Percentiles rank a stretch among this genome's conserved stretches.
Evolutionary conservation across 2,888 invertebrate genomes (phyloP).

Genomic region (Sericinus montela): DNA sequence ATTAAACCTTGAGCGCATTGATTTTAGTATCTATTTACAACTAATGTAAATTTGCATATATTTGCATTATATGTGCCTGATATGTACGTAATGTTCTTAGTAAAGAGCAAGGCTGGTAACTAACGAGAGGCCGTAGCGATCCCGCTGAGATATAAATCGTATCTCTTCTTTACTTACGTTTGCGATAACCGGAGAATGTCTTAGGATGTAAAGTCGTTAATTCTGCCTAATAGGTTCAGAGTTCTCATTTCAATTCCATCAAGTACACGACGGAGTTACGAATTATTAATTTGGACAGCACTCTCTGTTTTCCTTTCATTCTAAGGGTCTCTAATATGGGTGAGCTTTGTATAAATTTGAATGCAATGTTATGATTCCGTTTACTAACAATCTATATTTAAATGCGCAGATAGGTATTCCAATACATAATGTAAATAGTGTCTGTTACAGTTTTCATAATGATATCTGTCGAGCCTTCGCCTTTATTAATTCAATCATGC

Average conservation of each 20-base stretch:
- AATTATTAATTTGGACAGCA: conserved; percentile 38
- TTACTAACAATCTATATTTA: too few species aligned
- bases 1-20: conserved; percentile 13
- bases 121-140: conserved; percentile 38
- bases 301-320: conserved; percentile 45
- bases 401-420: too few species aligned
- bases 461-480: conserved; percentile 38
- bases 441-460: conserved; percentile 43
- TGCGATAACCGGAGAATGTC: conserved; percentile 35
- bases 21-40: neutral
- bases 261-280: conserved; percentile 29
- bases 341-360: neutral
- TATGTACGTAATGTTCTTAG: conserved; percentile 46
- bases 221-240: conserved; percentile 35
- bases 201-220: conserved; percentile 27
- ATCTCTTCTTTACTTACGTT: conserved; percentile 30
- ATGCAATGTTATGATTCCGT: conserved; percentile 29
- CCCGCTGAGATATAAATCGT: conserved; percentile 56
- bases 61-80: conserved; percentile 28
- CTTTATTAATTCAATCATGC: conserved; percentile 65
- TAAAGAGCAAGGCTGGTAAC: conserved; percentile 36
- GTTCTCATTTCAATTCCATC: conserved; percentile 40
- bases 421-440: conserved; percentile 3
- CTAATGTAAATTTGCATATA: neutral
- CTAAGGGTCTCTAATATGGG: conserved; percentile 15